Evolutionary conservation across 92 coral and sea anemone species (phyloP).

Genomic region (Phenganax marumi): DNA sequence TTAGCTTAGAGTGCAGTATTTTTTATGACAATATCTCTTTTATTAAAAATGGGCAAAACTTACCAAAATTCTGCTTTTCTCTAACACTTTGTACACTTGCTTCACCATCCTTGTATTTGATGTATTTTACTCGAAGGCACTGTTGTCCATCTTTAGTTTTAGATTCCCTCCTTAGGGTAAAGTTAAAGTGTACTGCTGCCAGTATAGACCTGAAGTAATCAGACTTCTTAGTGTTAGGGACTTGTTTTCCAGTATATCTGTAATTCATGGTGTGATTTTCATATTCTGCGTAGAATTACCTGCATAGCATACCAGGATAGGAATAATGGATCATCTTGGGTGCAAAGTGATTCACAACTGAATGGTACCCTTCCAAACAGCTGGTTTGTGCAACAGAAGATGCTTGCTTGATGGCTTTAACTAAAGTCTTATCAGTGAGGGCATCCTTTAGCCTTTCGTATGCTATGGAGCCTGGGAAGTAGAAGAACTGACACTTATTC

Average conservation of each 20-base stretch:
- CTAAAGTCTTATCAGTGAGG: not conserved
- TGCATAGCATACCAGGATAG: conserved; percentile 21
- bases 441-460: conserved; percentile 4
- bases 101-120: conserved; percentile 21
- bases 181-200: conserved; percentile 19
- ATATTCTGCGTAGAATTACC: not conserved
- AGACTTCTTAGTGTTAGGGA: not conserved
- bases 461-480: not conserved
- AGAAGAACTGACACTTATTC: not conserved
- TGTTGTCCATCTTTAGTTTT: conserved; percentile 6
- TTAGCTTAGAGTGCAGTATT: not conserved
- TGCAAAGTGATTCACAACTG: conserved; percentile 15
- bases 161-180: not conserved
- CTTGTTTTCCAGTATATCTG: not conserved
- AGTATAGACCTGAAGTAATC: not conserved
- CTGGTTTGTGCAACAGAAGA: conserved; percentile 20
- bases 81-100: not conserved
- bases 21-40: not conserved
- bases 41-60: not conserved
- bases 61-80: conserved; percentile 11
- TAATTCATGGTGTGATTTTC: not conserved
- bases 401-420: conserved; percentile 22
- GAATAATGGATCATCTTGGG: conserved; percentile 22
- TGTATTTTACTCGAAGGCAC: conserved; percentile 9
- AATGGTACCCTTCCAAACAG: conserved; percentile 23